Percentiles rank a stretch among this genome's conserved stretches.
phyloP scores from a whole-genome alignment of 2,797 vertebrate species.

The Loriculus beryllinus region DNA sequence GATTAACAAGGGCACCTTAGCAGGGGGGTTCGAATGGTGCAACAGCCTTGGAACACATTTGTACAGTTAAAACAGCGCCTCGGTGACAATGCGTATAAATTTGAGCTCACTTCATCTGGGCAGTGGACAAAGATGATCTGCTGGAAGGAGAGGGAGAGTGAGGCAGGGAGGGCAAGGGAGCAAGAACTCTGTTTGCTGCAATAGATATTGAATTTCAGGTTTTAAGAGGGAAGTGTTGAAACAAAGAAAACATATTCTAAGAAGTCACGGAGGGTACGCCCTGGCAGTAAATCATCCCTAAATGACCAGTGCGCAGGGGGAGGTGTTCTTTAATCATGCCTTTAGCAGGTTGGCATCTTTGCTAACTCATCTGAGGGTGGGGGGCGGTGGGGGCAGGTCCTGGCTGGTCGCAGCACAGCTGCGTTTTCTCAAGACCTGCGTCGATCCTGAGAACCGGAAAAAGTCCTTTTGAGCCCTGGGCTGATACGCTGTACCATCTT shows the following conservation, averaged over 20 bases:
- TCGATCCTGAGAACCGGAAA: conserved; percentile 74
- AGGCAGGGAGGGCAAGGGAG: neutral
- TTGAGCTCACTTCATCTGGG: conserved; percentile 21
- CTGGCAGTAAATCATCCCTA: neutral
- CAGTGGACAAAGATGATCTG: neutral
- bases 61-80: conserved; percentile 36
- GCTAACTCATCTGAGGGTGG: neutral
- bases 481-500: conserved; percentile 77
- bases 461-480: conserved; percentile 72
- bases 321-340: neutral
- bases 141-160: neutral
- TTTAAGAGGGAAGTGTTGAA: conserved; percentile 56
- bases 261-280: neutral
- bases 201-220: conserved; percentile 69
- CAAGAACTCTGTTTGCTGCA: conserved; percentile 51
- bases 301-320: neutral
- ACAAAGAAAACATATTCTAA: conserved; percentile 28
- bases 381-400: neutral
- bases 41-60: conserved; percentile 14
- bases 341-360: conserved; percentile 26
- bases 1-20: conserved; percentile 44
- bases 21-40: neutral
- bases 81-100: conserved; percentile 39
- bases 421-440: conserved; percentile 63
- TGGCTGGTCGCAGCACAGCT: conserved; percentile 71